Evolutionary conservation across 2,113 vertebrate genomes (phyloP).

Genomic region (Vimba vimba): DNA sequence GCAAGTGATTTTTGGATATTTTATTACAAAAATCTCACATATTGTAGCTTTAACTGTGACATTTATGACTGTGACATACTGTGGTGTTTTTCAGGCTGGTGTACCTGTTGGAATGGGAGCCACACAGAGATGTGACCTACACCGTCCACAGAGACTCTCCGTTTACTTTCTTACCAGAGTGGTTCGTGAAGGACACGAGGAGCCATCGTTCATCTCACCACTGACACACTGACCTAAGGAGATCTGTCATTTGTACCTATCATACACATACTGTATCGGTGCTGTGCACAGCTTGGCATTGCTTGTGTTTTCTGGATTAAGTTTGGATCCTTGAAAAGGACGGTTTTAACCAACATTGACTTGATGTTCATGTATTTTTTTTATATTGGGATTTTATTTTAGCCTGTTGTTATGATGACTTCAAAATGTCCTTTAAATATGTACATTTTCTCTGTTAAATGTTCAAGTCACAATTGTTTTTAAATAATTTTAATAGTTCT

Average conservation of each 20-base stretch:
- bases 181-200: conserved; percentile 80
- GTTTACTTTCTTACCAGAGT: conserved; percentile 81
- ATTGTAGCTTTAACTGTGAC: neutral
- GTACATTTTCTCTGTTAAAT: neutral
- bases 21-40: too few species aligned
- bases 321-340: neutral
- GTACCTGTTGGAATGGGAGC: conserved; percentile 85
- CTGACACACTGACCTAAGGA: neutral
- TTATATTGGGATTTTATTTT: neutral
- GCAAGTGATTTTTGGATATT: too few species aligned
- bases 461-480: neutral
- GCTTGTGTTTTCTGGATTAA: neutral
- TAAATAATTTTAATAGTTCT: neutral
- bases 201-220: conserved; percentile 14
- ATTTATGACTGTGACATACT: neutral
- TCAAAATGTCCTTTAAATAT: neutral
- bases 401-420: neutral
- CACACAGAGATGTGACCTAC: conserved; percentile 80
- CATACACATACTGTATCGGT: neutral
- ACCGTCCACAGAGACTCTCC: conserved; percentile 78
- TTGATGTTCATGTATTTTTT: neutral
- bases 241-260: neutral
- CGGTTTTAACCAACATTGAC: neutral
- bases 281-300: neutral
- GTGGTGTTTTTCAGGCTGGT: conserved; percentile 74